Conservation (phyloP, 2,113 vertebrate genomes). For the Boleophthalmus pectinirostris region DNA sequence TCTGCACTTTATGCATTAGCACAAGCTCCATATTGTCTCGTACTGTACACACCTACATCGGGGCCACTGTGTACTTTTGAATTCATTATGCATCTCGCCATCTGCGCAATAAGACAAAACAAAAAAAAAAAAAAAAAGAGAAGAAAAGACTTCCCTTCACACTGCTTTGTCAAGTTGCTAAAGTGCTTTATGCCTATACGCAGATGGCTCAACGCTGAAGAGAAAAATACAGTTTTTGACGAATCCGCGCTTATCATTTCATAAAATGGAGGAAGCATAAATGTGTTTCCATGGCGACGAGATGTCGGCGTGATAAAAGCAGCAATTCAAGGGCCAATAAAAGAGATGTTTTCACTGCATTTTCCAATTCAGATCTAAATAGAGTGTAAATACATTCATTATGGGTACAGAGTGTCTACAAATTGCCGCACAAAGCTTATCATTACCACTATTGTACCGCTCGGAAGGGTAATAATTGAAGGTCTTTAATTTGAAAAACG, state of each 20-base stretch:
- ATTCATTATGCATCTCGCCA: background rate
- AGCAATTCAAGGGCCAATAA: slow-evolving; percentile 21
- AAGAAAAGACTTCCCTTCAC: background rate
- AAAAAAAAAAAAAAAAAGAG: background rate
- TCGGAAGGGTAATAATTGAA: background rate
- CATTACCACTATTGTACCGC: background rate
- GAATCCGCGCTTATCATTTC: slow-evolving; percentile 29
- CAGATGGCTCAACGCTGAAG: slow-evolving; percentile 10
- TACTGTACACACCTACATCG: background rate
- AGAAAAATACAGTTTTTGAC: slow-evolving; percentile 18
- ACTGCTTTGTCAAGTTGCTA: slow-evolving; percentile 6
- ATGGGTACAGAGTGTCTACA: slow-evolving; percentile 18
- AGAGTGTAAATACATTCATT: slow-evolving; percentile 13
- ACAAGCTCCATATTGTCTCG: background rate
- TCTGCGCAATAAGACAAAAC: background rate
- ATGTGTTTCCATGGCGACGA: slow-evolving; percentile 56
- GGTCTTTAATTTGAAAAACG: background rate
- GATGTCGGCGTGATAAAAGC: slow-evolving; percentile 26
- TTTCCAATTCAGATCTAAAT: slow-evolving; percentile 24
- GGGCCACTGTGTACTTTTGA: background rate
- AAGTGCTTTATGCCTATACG: slow-evolving; percentile 14
- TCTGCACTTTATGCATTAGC: background rate
- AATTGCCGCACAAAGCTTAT: background rate
- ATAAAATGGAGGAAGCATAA: slow-evolving; percentile 21
- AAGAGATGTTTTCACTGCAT: slow-evolving; percentile 26